Base-by-base conservation (phyloP, 2,888 invertebrate species). In the Yponomeuta evonymella region DNA sequence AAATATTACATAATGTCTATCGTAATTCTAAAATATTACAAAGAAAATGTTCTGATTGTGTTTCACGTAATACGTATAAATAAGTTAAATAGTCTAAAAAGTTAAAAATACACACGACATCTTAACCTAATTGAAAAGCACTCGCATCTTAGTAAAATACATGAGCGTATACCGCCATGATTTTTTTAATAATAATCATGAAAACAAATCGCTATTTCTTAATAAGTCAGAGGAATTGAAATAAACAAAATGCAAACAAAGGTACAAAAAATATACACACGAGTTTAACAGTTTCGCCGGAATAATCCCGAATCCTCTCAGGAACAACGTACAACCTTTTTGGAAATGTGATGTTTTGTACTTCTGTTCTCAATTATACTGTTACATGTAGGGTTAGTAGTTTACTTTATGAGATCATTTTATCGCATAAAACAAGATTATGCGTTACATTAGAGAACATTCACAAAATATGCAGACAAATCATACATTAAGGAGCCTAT, bases 81-180 rank as follows among this genome's bases (percentile, higher is more conserved):
- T 92, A 92, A 92, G 91, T 91, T 91, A 90, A 91, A 91, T 90
- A 91, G 87, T 90, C 91, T 91, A 92, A 90, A 89, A 91, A 84
- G 86, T 91, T 91, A 90, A 91, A 91, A 91, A 89, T 92, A 92
- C 92, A 92, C 92, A 90, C 72, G 63, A 70, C 92, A 78, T 83
- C 90, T 84, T 90, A 91, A 90, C 88, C 90, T 91, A 91, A 89
- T 88, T 86, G 83, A 91, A 92, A 91, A 90, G 87, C 92, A 90
- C 87, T 88, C 89, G 83, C 83, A 82, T 83, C 81, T 86, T 83
- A 79, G 79, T 81, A 82, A 80, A 81, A 82, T 82, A 79, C 81
- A 78, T 75, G 78, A 74, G 74, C 77, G 78, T 74, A 74, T 69
- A 75, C 73, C 79, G 81, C 79, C 78, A 75, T 75, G 77, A 79